These are phyloP conservation scores for Sebastes kiyomatsui DNA, from an alignment of 2,797 vertebrate genomes.

Conservation along the genomic window DNA sequence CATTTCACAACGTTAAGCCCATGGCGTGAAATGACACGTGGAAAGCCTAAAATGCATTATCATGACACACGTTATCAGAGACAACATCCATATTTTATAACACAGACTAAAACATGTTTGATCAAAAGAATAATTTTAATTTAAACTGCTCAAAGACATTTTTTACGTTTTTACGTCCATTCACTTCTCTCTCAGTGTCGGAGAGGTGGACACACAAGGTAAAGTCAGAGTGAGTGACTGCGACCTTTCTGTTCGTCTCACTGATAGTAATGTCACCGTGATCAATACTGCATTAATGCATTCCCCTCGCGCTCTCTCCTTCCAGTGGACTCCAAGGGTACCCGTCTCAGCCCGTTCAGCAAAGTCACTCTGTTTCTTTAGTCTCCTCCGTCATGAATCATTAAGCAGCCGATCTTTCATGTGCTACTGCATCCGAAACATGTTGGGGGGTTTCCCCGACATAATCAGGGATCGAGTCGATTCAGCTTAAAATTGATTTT, in stretches of 20 bases:
- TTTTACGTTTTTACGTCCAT: neutral
- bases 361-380: constrained; percentile 39
- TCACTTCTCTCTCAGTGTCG: neutral
- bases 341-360: constrained; percentile 32
- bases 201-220: neutral
- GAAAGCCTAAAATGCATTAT: too few species aligned
- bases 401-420: constrained; percentile 29
- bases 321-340: constrained; percentile 43
- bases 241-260: constrained; percentile 51
- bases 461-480: neutral
- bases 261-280: constrained; percentile 58
- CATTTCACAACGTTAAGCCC: too few species aligned
- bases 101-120: neutral
- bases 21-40: too few species aligned
- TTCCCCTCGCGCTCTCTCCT: constrained; percentile 54
- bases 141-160: neutral
- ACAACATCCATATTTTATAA: too few species aligned
- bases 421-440: neutral
- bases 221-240: constrained; percentile 21
- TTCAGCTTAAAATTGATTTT: neutral
- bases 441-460: constrained; percentile 17
- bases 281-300: constrained; percentile 67
- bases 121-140: neutral
- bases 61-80: too few species aligned
- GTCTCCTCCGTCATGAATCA: constrained; percentile 39